Evolutionary conservation across 2,113 vertebrate species (phyloP).

Genomic region (Panthera tigris): DNA sequence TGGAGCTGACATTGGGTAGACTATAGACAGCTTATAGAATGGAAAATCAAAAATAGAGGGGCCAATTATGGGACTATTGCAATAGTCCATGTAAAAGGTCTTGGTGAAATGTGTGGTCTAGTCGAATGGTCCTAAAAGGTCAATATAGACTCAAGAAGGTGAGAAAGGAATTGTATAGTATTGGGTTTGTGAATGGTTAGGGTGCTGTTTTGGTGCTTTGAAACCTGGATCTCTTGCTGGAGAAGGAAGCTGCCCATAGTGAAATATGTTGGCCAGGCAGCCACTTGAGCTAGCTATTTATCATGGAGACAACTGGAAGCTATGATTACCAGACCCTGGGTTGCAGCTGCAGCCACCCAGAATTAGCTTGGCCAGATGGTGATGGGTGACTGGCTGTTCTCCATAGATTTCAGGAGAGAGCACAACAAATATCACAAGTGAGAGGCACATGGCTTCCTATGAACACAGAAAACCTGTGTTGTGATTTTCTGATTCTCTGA

Average conservation of each 20-base stretch:
- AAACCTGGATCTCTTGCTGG: conserved; percentile 73
- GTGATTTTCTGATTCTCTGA: not conserved
- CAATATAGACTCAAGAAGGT: not conserved
- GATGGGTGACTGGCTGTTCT: conserved; percentile 85
- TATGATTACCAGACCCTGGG: conserved; percentile 83
- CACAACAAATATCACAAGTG: conserved; percentile 68
- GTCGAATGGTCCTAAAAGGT: not conserved
- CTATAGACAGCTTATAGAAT: not conserved
- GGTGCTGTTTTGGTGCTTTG: conserved; percentile 54
- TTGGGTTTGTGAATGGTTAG: not conserved
- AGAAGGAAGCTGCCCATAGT: conserved; percentile 58
- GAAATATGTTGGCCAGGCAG: conserved; percentile 80
- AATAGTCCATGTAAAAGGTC: not conserved
- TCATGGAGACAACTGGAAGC: conserved; percentile 83
- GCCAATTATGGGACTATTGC: not conserved
- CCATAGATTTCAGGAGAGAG: conserved; percentile 78
- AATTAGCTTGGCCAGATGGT: conserved; percentile 88
- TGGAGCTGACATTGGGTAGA: not conserved
- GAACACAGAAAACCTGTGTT: not conserved
- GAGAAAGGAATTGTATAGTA: not conserved
- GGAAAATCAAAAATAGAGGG: not conserved
- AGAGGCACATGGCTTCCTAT: not conserved
- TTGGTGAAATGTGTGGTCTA: not conserved
- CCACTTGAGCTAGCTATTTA: conserved; percentile 81
- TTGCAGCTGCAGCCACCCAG: conserved; percentile 86